phyloP scores from a whole-genome alignment of 2,113 vertebrate genomes.

The Sporophila hypoxantha region DNA sequence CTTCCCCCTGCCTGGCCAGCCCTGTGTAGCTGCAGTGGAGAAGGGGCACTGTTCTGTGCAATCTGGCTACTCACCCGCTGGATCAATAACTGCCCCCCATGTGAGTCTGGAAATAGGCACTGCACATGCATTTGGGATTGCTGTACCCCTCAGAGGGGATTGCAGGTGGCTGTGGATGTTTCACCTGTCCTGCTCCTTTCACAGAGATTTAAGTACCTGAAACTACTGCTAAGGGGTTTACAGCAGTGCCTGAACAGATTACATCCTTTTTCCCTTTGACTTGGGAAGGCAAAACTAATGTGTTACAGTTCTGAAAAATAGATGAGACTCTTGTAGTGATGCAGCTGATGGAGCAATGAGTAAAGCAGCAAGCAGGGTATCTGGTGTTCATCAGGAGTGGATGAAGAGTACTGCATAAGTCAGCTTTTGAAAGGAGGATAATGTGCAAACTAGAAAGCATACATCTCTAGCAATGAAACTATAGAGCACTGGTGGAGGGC shows the following conservation, averaged over 20 bases:
- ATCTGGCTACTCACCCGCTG: background rate
- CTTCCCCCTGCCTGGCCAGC: background rate
- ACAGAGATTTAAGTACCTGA: background rate
- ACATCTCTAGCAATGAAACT: background rate
- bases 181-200: background rate
- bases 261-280: background rate
- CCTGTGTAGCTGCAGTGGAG: background rate
- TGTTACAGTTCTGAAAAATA: background rate
- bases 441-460: background rate
- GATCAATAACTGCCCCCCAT: background rate
- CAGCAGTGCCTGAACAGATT: background rate
- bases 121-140: background rate
- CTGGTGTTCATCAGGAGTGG: background rate
- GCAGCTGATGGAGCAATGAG: background rate
- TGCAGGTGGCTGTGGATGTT: background rate
- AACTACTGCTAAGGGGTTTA: background rate
- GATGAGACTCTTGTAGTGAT: background rate
- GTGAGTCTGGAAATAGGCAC: background rate
- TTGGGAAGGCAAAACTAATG: background rate
- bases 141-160: background rate
- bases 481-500: background rate
- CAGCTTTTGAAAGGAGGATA: background rate
- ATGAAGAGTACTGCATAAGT: background rate
- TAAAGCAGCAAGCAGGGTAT: background rate
- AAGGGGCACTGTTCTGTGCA: background rate